Evolutionary conservation across 2,888 invertebrate species (phyloP).

Genomic region (Mythimna lalbum): DNA sequence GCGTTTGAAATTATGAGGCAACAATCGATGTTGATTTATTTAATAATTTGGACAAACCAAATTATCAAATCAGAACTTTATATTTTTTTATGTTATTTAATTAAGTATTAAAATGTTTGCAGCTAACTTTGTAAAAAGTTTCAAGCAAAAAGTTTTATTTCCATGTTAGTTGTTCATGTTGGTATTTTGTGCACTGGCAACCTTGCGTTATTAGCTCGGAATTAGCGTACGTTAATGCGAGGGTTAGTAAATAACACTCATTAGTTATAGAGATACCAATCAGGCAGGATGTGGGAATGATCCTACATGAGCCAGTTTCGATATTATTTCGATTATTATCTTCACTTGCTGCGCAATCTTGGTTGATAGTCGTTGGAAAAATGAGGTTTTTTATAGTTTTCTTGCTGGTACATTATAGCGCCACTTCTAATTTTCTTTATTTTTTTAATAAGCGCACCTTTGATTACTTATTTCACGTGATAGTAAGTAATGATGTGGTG

Average conservation of each 20-base stretch:
- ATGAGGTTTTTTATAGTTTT: conserved; percentile 14
- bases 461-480: background rate
- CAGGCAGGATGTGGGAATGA: conserved; percentile 63
- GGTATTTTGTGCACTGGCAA: conserved; percentile 23
- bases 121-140: too few relatives aligned
- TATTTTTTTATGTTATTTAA: too few relatives aligned
- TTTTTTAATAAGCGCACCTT: background rate
- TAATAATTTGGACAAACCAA: too few relatives aligned
- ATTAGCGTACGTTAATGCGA: conserved; percentile 54
- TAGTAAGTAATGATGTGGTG: background rate
- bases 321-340: conserved; percentile 54
- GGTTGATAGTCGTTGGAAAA: conserved; percentile 14
- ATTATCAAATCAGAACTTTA: too few relatives aligned
- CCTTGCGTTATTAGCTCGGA: conserved; percentile 44
- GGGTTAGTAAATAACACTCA: conserved; percentile 75
- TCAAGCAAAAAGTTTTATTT: background rate
- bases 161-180: background rate
- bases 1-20: conserved; percentile 2
- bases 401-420: background rate
- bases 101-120: too few relatives aligned
- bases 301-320: conserved; percentile 55
- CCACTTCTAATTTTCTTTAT: background rate
- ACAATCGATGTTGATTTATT: background rate
- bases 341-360: conserved; percentile 12
- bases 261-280: conserved; percentile 74